Conservation (phyloP, 2,797 vertebrate genomes). For the Gymnodraco acuticeps region DNA sequence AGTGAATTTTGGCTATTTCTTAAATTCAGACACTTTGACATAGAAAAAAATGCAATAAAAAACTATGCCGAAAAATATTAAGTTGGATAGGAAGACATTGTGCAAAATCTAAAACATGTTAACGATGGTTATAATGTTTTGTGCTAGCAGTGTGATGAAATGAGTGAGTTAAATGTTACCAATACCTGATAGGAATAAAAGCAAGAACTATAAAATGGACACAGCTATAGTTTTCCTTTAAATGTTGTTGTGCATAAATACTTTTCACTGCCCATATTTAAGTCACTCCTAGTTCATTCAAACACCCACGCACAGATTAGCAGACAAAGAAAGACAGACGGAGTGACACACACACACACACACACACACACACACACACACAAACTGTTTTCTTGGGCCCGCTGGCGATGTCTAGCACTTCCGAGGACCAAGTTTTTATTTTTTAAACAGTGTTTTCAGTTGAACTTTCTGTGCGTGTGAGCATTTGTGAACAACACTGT, state of each 20-base stretch:
- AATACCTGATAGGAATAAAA: neutral
- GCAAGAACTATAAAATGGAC: neutral
- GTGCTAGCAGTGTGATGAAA: neutral
- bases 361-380: conserved; percentile 2
- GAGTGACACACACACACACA: neutral
- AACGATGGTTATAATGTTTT: too few relatives aligned
- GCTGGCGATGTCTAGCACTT: conserved; percentile 56
- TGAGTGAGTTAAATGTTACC: neutral
- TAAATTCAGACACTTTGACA: too few relatives aligned
- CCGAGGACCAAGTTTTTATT: conserved; percentile 18
- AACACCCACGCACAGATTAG: conserved; percentile 30
- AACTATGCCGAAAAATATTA: neutral
- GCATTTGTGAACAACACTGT: conserved; percentile 47
- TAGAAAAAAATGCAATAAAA: neutral
- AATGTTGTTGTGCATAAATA: conserved; percentile 2
- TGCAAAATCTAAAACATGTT: too few relatives aligned
- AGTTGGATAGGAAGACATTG: too few relatives aligned
- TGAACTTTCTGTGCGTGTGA: conserved; percentile 19
- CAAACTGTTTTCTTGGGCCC: conserved; percentile 35
- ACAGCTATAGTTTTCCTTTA: conserved; percentile 6
- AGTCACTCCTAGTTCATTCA: conserved; percentile 16
- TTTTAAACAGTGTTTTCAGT: conserved; percentile 29
- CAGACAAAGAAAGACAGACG: neutral
- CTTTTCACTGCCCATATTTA: conserved; percentile 17
- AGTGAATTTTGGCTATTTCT: too few relatives aligned